Percentiles rank a stretch among this genome's conserved stretches.
Conservation (phyloP, 2,113 vertebrate species). For the Rissa tridactyla region DNA sequence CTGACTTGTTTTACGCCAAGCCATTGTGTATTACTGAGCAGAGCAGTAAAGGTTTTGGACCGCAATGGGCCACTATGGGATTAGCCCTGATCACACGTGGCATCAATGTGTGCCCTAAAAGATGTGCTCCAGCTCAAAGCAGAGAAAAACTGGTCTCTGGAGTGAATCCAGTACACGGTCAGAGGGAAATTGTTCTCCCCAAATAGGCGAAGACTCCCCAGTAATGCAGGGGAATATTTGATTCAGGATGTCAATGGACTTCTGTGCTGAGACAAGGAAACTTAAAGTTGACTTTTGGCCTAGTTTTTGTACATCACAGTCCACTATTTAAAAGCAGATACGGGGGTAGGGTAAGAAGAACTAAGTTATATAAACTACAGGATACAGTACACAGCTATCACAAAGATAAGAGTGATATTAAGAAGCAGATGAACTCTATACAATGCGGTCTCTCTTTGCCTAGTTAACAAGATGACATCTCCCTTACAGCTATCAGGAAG, state of each 20-base stretch:
- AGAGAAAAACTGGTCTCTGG: not conserved
- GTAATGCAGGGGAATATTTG: not conserved
- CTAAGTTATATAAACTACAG: not conserved
- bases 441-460: not conserved
- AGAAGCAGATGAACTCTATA: not conserved
- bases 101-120: not conserved
- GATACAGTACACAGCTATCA: not conserved
- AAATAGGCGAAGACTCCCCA: not conserved
- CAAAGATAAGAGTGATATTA: not conserved
- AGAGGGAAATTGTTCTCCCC: not conserved
- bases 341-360: not conserved
- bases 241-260: not conserved
- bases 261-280: not conserved
- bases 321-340: not conserved
- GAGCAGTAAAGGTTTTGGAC: not conserved
- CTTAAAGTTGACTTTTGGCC: not conserved
- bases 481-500: not conserved
- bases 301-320: not conserved
- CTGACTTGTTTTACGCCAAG: rapidly evolving
- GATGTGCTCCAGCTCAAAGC: not conserved
- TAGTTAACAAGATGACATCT: not conserved
- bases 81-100: rapidly evolving
- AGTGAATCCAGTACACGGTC: not conserved
- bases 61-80: rapidly evolving
- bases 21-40: not conserved